phyloP scores from a whole-genome alignment of 2,797 vertebrate genomes.

The Propithecus deckenii region DNA sequence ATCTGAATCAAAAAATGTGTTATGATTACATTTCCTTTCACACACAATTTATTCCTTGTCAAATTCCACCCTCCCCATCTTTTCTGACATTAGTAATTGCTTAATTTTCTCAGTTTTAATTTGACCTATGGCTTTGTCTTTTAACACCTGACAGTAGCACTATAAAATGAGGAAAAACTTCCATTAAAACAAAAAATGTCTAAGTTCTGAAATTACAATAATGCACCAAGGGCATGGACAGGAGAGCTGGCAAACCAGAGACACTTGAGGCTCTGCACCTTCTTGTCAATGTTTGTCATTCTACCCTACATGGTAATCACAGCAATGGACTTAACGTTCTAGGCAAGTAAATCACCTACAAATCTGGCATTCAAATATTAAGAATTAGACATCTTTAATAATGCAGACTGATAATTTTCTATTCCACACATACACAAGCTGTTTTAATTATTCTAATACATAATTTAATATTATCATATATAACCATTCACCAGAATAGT shows the following conservation, averaged over 20 bases:
- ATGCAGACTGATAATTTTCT: background rate
- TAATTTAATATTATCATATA: background rate
- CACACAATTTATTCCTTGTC: background rate
- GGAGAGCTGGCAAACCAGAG: background rate
- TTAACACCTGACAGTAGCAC: background rate
- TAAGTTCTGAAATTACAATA: background rate
- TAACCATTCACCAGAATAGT: background rate
- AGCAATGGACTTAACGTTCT: background rate
- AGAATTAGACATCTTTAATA: background rate
- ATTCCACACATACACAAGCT: background rate
- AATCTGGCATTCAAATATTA: background rate
- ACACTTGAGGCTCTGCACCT: background rate
- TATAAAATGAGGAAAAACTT: background rate
- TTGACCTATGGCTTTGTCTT: background rate
- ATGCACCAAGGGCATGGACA: background rate
- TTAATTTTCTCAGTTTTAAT: background rate
- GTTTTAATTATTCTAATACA: slow-evolving; percentile 23
- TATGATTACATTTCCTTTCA: background rate
- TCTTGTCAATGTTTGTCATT: background rate
- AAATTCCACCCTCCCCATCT: background rate
- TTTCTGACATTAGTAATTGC: slow-evolving; percentile 1
- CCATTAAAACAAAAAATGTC: background rate
- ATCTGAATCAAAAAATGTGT: background rate
- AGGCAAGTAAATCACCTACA: background rate
- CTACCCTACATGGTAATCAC: background rate